A percentile compares a stretch with the other conserved stretches of the same genome.
Evolutionary conservation across 2,888 invertebrate genomes (phyloP).

Genomic region (Trypoxylon attenuatum): DNA sequence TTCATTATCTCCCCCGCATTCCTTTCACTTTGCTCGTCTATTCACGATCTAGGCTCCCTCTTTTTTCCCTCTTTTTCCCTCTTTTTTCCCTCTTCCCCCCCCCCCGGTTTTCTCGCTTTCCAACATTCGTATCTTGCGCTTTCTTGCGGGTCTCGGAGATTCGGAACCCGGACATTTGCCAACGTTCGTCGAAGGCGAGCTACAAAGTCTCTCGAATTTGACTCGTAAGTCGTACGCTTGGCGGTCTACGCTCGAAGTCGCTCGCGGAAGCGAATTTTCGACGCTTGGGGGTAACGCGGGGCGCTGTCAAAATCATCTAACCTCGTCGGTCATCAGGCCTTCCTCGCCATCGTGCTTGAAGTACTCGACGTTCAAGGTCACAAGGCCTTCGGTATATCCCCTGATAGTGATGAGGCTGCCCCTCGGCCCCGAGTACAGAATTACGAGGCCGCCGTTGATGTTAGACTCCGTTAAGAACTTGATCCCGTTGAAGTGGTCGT

Average conservation of each 20-base stretch:
- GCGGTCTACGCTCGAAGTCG: too few relatives aligned
- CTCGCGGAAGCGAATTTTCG: too few relatives aligned
- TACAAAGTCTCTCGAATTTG: too few relatives aligned
- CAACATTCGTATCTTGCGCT: too few relatives aligned
- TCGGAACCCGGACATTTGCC: too few relatives aligned
- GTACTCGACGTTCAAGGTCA: slow-evolving; percentile 90
- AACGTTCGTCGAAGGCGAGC: too few relatives aligned
- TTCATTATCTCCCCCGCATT: too few relatives aligned
- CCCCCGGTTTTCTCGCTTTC: too few relatives aligned
- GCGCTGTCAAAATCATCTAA: slow-evolving; percentile 69
- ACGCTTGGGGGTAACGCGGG: slow-evolving; percentile 6
- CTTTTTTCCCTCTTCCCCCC: too few relatives aligned
- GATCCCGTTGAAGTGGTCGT: slow-evolving; percentile 83
- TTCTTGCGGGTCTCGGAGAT: too few relatives aligned
- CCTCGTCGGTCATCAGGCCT: slow-evolving; percentile 85
- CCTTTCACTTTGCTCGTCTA: slow-evolving; percentile 65
- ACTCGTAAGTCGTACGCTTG: too few relatives aligned
- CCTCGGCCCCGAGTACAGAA: slow-evolving; percentile 83
- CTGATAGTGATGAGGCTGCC: slow-evolving; percentile 83
- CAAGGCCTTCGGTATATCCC: slow-evolving; percentile 84
- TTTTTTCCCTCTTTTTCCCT: slow-evolving; percentile 41
- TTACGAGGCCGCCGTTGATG: slow-evolving; percentile 83
- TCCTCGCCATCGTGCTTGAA: slow-evolving; percentile 85
- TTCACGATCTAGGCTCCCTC: slow-evolving; percentile 40
- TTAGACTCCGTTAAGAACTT: slow-evolving; percentile 82